A percentile compares a stretch with the other conserved stretches of the same genome.
Evolutionary conservation across 2,888 invertebrate species (phyloP).

Genomic region (Hypena proboscidalis): DNA sequence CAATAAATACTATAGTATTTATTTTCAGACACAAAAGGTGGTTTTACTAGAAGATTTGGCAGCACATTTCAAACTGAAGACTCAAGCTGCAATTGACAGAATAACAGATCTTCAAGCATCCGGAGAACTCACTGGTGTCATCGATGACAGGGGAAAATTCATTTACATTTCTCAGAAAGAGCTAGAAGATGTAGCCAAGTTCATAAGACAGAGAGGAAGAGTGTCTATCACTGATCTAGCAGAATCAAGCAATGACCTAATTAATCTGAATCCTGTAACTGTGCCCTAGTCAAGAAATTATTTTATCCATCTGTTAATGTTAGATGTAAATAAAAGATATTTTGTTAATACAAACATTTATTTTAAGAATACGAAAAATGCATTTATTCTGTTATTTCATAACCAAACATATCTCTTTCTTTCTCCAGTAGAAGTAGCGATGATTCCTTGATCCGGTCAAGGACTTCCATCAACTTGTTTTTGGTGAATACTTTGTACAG

Average conservation of each 20-base stretch:
- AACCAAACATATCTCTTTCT: conserved; percentile 94
- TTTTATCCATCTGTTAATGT: conserved; percentile 23
- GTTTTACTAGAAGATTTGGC: conserved; percentile 97
- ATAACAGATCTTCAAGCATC: conserved; percentile 93
- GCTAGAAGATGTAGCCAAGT: conserved; percentile 96
- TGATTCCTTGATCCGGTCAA: conserved; percentile 92
- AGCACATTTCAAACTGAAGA: conserved; percentile 95
- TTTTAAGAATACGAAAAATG: conserved; percentile 37
- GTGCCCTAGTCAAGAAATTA: conserved; percentile 48
- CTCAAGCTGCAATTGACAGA: conserved; percentile 94
- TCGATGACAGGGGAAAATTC: conserved; percentile 99
- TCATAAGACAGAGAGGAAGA: conserved; percentile 96
- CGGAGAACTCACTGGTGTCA: conserved; percentile 96
- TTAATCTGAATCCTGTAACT: conserved; percentile 89
- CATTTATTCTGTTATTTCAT: conserved; percentile 67
- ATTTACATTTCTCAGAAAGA: conserved; percentile 98
- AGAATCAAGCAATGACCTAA: conserved; percentile 96
- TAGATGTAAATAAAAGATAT: conserved; percentile 41
- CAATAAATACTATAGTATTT: not conserved
- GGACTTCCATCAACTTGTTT: conserved; percentile 90
- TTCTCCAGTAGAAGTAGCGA: conserved; percentile 90
- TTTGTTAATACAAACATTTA: conserved; percentile 63
- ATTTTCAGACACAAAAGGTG: conserved; percentile 92
- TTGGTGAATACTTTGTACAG: conserved; percentile 93
- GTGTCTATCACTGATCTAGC: conserved; percentile 97